These are phyloP conservation scores for Geopemphigus sp. DNA, from an alignment of 1,140 invertebrate genomes.

Conservation along the genomic window DNA sequence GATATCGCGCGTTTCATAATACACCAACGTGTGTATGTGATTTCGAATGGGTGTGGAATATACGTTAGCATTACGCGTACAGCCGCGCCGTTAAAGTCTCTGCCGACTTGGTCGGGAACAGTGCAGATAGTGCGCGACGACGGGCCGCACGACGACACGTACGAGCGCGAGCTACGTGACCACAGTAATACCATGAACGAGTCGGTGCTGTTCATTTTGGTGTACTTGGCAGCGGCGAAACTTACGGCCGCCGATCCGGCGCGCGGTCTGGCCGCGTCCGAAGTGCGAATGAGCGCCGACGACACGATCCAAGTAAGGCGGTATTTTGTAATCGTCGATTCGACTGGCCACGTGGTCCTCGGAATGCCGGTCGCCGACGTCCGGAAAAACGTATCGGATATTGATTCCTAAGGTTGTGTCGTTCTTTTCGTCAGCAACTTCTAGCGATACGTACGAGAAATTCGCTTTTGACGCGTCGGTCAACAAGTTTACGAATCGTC, in stretches of 20 bases:
- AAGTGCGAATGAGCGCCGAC: neutral
- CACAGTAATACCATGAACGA: neutral
- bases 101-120: neutral
- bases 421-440: no score
- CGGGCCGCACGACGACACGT: neutral
- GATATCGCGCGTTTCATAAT: conserved; percentile 24
- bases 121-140: neutral
- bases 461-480: no score
- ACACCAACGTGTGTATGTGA: neutral
- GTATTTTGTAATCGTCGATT: no score
- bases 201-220: conserved; percentile 7
- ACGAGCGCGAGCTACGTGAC: neutral
- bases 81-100: neutral
- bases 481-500: no score
- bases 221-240: neutral
- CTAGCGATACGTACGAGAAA: no score
- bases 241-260: neutral
- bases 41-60: neutral
- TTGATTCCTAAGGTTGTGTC: no score
- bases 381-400: no score
- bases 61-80: neutral
- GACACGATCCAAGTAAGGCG: conserved; percentile 8
- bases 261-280: neutral
- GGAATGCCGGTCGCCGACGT: no score
- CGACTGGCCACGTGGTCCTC: no score